Percentiles rank a stretch among this genome's conserved stretches.
phyloP scores from a whole-genome alignment of 1,140 invertebrate species.

The Atopsyche davidsoni region DNA sequence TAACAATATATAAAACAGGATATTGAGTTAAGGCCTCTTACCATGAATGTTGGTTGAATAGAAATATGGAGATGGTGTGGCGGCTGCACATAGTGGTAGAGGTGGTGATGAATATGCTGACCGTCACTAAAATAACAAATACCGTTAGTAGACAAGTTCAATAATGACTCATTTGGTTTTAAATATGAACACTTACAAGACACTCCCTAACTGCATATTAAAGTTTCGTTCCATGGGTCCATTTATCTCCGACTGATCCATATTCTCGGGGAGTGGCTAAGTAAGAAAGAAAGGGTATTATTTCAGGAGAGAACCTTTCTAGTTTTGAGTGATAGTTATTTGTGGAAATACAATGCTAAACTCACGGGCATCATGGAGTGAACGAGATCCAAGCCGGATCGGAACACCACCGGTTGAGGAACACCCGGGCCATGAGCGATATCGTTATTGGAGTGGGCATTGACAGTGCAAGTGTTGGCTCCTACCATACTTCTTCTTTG shows the following conservation, averaged over 20 bases:
- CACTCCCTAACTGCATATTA: no score
- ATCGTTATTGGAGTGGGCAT: constrained; percentile 1
- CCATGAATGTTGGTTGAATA: constrained; percentile 41
- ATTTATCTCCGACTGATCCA: constrained; percentile 36
- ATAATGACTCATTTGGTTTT: constrained; percentile 10
- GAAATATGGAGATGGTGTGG: constrained; percentile 53
- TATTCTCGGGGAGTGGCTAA: constrained; percentile 45
- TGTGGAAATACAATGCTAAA: background rate
- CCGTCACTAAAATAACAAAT: constrained; percentile 34
- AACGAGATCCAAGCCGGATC: constrained; percentile 7
- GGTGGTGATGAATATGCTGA: constrained; percentile 45
- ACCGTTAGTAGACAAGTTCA: background rate
- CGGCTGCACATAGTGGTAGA: constrained; percentile 48
- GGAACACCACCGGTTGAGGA: constrained; percentile 11
- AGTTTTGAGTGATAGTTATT: no score
- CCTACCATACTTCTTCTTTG: constrained; percentile 54
- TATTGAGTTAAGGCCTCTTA: constrained; percentile 6
- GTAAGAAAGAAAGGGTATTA: constrained; percentile 12
- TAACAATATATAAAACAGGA: background rate
- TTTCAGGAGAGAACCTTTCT: no score
- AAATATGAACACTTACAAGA: constrained; percentile 12
- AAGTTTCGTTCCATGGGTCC: constrained; percentile 5
- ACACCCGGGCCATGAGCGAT: constrained; percentile 5
- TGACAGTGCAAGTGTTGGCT: constrained; percentile 19
- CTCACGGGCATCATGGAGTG: constrained; percentile 24